Base-by-base conservation (phyloP, 1,140 invertebrate species). In the Amphibalanus amphitrite region DNA sequence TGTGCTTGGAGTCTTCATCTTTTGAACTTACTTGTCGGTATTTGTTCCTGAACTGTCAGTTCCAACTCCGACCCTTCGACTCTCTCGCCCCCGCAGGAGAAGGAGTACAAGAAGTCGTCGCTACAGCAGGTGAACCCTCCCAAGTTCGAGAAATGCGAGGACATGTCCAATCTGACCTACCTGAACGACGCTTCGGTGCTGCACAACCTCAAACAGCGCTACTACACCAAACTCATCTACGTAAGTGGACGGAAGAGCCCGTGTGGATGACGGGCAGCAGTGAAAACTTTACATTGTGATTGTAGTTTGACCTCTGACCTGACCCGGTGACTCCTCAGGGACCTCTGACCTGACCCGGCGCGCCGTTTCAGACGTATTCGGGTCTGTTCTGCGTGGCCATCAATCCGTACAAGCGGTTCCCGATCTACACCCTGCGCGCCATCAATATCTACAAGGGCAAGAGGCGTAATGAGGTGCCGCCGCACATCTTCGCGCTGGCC, bases 161-260 rank as follows among this genome's bases (percentile, higher is more conserved):
- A 87, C 79, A 87, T 87, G 85, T 85, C 86, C 30, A 86, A 86
- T 78, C 80, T 87, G 80, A 87, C 85, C 38, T 86, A 86, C 76
- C 77, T 87, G 67, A 87, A 87, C 77, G 85, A 86, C 76, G 85
- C 86, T 47, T 80, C 81, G 75, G 84, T 86, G 30, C 77, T 86
- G 72, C 77, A 85, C 78, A 87, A 87, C 76, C 78, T 86, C 72
- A 81, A 82, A 74, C 74, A 79, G 68, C 79, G 85, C 74, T 86
- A 87, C 77, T 76, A 75, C 68, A 78, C 78, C 65, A 79, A 82
- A 70, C 78, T 86, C 64, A 87, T 86, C 75, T 86, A 86, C 75
- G 65, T 67, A 26, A 67, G 65, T 28, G 65, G 10, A n/a, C n/a
- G n/a, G n/a, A n/a, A n/a, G n/a, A n/a, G n/a, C n/a, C n/a, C n/a